Conservation (phyloP, 2,888 invertebrate species). For the Hydrotaea diabolus region DNA sequence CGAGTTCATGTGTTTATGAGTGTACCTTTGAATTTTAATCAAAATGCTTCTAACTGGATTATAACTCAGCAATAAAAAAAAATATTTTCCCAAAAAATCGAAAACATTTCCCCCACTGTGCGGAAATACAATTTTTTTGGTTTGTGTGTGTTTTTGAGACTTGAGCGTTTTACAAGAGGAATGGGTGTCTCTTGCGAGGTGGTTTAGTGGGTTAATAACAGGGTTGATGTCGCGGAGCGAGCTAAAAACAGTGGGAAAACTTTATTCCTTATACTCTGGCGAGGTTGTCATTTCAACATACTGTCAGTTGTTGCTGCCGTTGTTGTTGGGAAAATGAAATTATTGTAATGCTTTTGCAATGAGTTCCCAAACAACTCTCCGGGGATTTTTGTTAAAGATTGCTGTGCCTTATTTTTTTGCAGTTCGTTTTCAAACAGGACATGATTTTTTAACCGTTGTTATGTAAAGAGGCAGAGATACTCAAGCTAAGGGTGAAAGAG, state of each 20-base stretch:
- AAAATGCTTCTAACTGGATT: too few species aligned
- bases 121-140: slow-evolving; percentile 36
- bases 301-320: neutral
- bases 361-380: slow-evolving; percentile 67
- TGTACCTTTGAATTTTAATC: too few species aligned
- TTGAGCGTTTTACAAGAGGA: slow-evolving; percentile 39
- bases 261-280: slow-evolving; percentile 27
- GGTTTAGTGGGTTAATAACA: slow-evolving; percentile 67
- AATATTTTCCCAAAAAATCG: too few species aligned
- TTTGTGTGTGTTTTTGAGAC: slow-evolving; percentile 46
- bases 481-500: neutral
- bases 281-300: neutral
- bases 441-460: slow-evolving; percentile 49
- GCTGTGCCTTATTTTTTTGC: neutral
- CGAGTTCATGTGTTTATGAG: too few species aligned
- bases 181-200: slow-evolving; percentile 52
- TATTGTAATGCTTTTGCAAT: slow-evolving; percentile 71
- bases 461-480: neutral
- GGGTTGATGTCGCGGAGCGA: slow-evolving; percentile 65
- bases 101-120: neutral
- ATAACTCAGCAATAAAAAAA: too few species aligned
- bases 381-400: slow-evolving; percentile 59
- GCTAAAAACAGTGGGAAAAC: slow-evolving; percentile 60
- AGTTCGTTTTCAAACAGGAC: slow-evolving; percentile 37
- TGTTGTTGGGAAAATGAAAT: slow-evolving; percentile 57